phyloP scores from a whole-genome alignment of 2,888 invertebrate genomes.

The Gastrophysa polygoni region DNA sequence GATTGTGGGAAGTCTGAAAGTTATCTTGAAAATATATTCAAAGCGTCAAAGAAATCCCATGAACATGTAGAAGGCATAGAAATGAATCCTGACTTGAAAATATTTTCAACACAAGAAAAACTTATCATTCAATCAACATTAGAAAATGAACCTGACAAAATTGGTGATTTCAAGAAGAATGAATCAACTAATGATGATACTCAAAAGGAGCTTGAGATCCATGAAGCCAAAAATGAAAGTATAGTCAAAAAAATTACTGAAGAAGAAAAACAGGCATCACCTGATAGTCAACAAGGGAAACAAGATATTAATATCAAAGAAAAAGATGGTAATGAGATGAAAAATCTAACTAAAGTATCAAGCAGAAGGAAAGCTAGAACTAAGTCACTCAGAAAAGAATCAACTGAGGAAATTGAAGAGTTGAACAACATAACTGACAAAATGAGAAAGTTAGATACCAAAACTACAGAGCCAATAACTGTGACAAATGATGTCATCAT shows the following conservation, averaged over 20 bases:
- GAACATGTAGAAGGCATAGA: neutral
- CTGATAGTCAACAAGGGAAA: neutral
- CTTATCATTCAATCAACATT: too few species aligned
- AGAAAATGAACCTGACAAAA: too few species aligned
- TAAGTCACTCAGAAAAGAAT: conserved; percentile 1
- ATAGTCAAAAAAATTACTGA: neutral
- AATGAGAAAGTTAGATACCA: conserved; percentile 11
- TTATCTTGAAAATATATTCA: neutral
- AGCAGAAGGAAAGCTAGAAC: neutral
- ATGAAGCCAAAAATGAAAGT: neutral
- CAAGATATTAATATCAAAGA: neutral
- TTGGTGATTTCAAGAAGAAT: too few species aligned
- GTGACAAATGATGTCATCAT: too few species aligned
- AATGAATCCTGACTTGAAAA: neutral
- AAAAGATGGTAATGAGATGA: neutral
- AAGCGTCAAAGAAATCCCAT: neutral
- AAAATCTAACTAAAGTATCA: neutral
- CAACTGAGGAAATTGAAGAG: conserved; percentile 7
- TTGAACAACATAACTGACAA: conserved; percentile 7
- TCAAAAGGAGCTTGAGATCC: neutral
- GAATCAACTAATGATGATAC: neutral
- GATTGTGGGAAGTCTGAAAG: conserved; percentile 1
- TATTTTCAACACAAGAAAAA: neutral
- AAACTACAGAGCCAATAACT: neutral
- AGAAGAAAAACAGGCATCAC: neutral